phyloP scores from a whole-genome alignment of 2,888 invertebrate species.

The Iselma pallidipennis region DNA sequence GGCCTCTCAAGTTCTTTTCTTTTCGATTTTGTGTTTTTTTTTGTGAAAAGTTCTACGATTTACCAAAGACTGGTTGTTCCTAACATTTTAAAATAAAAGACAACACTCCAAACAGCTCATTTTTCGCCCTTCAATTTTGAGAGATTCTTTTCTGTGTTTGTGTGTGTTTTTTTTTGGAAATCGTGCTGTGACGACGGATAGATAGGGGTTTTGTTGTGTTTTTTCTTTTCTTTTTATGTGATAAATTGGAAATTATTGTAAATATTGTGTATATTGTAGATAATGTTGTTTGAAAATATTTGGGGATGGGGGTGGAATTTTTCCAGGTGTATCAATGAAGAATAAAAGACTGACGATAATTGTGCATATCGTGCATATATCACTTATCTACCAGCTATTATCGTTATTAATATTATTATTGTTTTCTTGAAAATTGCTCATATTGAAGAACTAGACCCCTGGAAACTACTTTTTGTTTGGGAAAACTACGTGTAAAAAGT shows the following conservation, averaged over 20 bases:
- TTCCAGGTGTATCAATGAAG: conserved; percentile 42
- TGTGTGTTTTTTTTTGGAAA: not conserved
- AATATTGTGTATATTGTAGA: conserved; percentile 41
- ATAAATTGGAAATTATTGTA: conserved; percentile 41
- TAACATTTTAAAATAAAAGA: conserved; percentile 11
- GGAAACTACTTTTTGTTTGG: not conserved
- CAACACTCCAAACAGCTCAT: not conserved
- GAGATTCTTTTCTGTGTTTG: not conserved
- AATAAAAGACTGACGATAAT: conserved; percentile 46
- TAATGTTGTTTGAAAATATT: conserved; percentile 25
- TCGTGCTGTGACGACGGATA: conserved; percentile 9
- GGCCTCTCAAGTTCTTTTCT: not conserved
- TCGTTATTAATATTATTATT: conserved; percentile 19
- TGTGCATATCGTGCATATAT: conserved; percentile 4
- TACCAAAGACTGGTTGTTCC: conserved; percentile 38
- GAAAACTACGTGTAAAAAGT: too few species aligned
- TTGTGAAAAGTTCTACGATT: conserved; percentile 3
- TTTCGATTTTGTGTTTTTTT: conserved; percentile 7
- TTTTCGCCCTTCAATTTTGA: not conserved
- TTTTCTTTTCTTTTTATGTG: conserved; percentile 35
- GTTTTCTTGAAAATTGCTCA: conserved; percentile 14
- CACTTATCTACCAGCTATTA: conserved; percentile 22
- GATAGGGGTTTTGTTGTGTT: not conserved
- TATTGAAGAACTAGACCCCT: not conserved
- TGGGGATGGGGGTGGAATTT: conserved; percentile 26